These are phyloP conservation scores for Galeopsomyia nigrocyanea DNA, from an alignment of 2,888 invertebrate species.

Conservation along the genomic window DNA sequence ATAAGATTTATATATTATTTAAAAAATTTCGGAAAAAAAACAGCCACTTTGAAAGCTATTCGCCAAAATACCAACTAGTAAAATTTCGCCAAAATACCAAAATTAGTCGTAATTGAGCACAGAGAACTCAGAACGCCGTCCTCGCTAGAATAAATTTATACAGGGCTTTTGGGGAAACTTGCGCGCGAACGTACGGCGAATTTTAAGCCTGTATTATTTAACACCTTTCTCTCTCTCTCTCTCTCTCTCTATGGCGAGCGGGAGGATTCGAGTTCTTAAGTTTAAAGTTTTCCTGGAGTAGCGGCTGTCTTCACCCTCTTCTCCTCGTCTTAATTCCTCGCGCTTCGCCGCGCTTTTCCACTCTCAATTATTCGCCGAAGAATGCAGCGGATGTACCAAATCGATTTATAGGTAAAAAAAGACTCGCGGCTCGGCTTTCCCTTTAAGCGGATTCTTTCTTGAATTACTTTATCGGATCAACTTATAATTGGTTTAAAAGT, in stretches of 20 bases:
- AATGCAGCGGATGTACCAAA: constrained; percentile 42
- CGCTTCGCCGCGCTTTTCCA: constrained; percentile 40
- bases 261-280: constrained; percentile 54
- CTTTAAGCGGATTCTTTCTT: constrained; percentile 23
- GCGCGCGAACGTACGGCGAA: constrained; percentile 52
- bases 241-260: constrained; percentile 36
- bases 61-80: neutral
- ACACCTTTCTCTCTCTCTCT: constrained; percentile 60
- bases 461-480: constrained; percentile 17
- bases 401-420: constrained; percentile 39
- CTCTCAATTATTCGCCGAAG: constrained; percentile 46
- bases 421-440: neutral
- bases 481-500: constrained; percentile 4
- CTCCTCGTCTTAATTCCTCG: constrained; percentile 50
- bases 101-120: constrained; percentile 25
- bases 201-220: constrained; percentile 69
- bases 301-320: constrained; percentile 56
- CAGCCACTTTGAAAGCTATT: too few species aligned
- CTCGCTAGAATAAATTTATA: constrained; percentile 40
- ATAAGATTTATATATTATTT: too few species aligned
- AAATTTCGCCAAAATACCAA: neutral
- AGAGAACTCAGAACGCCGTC: neutral
- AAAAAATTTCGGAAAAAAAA: too few species aligned
- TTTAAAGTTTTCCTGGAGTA: constrained; percentile 65
- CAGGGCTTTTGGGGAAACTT: constrained; percentile 2